A percentile compares a stretch with the other conserved stretches of the same genome.
These are phyloP conservation scores for Petroica traversi DNA, from an alignment of 2,113 vertebrate species.

Conservation along the genomic window DNA sequence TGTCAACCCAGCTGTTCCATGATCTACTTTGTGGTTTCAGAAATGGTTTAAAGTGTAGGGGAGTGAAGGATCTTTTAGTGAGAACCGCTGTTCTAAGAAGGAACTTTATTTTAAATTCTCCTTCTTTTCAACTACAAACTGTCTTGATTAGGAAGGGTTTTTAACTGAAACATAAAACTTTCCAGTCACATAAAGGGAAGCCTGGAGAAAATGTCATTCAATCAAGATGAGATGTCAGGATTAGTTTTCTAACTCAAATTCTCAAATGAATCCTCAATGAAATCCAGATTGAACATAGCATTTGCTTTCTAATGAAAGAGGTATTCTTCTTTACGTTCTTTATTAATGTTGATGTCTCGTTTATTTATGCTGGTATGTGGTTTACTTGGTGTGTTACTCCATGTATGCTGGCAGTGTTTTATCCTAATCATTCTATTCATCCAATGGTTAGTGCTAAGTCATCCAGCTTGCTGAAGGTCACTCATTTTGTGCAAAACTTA, in stretches of 20 bases:
- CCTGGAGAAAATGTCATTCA: not conserved
- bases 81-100: not conserved
- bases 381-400: not conserved
- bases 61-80: not conserved
- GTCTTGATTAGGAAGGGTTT: not conserved
- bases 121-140: not conserved
- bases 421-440: not conserved
- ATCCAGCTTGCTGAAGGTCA: not conserved
- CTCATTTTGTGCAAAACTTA: not conserved
- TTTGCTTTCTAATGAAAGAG: not conserved
- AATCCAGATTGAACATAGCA: not conserved
- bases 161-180: not conserved
- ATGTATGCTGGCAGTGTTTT: not conserved
- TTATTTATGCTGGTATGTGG: not conserved
- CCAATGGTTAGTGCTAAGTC: not conserved
- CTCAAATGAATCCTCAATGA: not conserved
- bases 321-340: not conserved
- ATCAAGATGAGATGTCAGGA: not conserved
- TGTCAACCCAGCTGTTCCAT: not conserved
- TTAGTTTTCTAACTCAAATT: not conserved
- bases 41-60: not conserved
- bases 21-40: not conserved
- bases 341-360: not conserved
- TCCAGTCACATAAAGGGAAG: not conserved
- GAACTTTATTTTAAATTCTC: not conserved